A percentile compares a stretch with the other conserved stretches of the same genome.
These are phyloP conservation scores for Oreohelix idahoensis DNA, from an alignment of 1,140 invertebrate genomes.

Conservation along the genomic window DNA sequence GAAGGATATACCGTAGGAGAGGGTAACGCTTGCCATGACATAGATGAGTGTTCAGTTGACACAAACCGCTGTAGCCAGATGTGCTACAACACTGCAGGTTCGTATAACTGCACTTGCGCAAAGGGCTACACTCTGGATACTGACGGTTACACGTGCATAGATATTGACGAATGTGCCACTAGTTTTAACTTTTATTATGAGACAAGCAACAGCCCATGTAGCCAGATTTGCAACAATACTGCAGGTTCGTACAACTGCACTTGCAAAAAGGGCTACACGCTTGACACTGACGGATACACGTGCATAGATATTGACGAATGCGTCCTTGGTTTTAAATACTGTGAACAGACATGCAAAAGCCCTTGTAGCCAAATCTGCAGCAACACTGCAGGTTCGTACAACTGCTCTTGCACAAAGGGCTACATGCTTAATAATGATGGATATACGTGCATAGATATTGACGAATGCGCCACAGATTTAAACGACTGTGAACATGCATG, in stretches of 20 bases:
- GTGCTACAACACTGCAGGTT: background rate
- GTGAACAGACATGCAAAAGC: background rate
- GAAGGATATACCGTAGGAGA: conserved; percentile 18
- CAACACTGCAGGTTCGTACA: too few relatives aligned
- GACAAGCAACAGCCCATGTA: conserved; percentile 67
- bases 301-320: background rate
- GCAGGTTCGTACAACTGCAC: background rate
- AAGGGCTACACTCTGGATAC: background rate
- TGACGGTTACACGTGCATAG: conserved; percentile 3
- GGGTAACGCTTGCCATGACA: background rate
- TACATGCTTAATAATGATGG: too few relatives aligned
- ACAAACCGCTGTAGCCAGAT: background rate
- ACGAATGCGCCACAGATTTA: too few relatives aligned
- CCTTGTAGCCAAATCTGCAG: conserved; percentile 50
- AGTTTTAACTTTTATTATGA: too few relatives aligned
- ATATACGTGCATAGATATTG: too few relatives aligned
- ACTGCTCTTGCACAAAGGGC: too few relatives aligned
- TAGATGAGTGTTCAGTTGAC: background rate
- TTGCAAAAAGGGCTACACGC: background rate
- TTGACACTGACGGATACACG: background rate
- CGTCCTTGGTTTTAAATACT: background rate
- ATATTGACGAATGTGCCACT: conserved; percentile 44
- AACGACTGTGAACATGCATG: too few relatives aligned
- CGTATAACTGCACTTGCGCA: background rate
- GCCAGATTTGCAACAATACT: conserved; percentile 70